Percentiles rank a stretch among this genome's conserved stretches.
phyloP scores from a whole-genome alignment of 2,113 vertebrate species.

The Nesogale talazaci region DNA sequence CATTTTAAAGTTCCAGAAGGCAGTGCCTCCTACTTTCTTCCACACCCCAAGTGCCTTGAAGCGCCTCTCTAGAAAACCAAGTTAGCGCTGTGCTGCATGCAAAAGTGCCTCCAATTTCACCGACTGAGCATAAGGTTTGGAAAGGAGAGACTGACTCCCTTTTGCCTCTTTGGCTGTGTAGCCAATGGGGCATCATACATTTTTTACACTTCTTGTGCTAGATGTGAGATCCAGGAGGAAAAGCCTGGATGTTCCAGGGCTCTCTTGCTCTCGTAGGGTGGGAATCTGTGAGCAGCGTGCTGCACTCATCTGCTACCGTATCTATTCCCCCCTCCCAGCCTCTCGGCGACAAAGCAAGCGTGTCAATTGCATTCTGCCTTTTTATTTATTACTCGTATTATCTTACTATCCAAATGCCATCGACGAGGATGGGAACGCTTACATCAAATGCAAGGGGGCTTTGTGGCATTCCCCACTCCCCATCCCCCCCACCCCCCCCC shows the following conservation, averaged over 20 bases:
- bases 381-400: conserved; percentile 48
- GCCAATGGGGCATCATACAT: conserved; percentile 80
- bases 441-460: conserved; percentile 48
- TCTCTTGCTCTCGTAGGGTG: conserved; percentile 60
- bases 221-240: conserved; percentile 80
- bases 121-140: conserved; percentile 81
- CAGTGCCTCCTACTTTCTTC: conserved; percentile 58
- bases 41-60: conserved; percentile 75
- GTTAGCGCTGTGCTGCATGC: conserved; percentile 63
- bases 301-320: neutral
- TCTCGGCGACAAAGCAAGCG: neutral
- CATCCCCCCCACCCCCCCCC: no score
- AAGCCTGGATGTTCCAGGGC: conserved; percentile 73
- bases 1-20: conserved; percentile 70
- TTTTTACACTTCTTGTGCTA: conserved; percentile 79
- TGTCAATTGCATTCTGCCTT: conserved; percentile 49
- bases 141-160: conserved; percentile 75
- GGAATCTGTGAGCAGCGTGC: conserved; percentile 33
- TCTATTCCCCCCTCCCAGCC: neutral
- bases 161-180: conserved; percentile 76
- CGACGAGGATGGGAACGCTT: conserved; percentile 53
- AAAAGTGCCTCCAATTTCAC: conserved; percentile 68
- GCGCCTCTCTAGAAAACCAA: conserved; percentile 73
- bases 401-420: conserved; percentile 41
- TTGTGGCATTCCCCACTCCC: conserved; percentile 35